Conservation (phyloP, 2,888 invertebrate genomes). For the Neoitamus cyanurus region DNA sequence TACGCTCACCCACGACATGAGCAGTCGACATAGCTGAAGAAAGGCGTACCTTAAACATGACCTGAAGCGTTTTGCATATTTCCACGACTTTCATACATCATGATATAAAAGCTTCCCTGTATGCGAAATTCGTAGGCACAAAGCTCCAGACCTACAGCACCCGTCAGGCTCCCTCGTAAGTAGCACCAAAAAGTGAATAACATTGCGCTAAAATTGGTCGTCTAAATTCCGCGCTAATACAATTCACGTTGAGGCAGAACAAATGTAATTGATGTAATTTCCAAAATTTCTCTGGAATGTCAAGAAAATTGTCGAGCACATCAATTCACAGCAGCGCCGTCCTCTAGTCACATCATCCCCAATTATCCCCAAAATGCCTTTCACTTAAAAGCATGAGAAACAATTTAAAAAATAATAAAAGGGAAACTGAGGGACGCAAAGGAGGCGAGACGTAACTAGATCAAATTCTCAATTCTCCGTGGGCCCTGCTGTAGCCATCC, state of each 20-base stretch:
- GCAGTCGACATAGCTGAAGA: not conserved
- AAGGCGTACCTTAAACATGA: not conserved
- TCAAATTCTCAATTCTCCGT: slow-evolving; percentile 30
- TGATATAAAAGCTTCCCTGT: not conserved
- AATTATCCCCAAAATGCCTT: slow-evolving; percentile 43
- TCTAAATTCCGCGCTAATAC: not conserved
- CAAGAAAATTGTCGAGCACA: slow-evolving; percentile 7
- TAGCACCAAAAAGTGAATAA: not conserved
- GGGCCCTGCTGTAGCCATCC: not conserved
- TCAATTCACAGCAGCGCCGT: not conserved
- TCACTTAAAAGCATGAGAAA: slow-evolving; percentile 37
- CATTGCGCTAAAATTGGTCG: not conserved
- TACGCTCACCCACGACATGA: not conserved
- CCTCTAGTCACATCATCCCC: slow-evolving; percentile 36
- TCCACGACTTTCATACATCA: not conserved
- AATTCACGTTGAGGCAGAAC: not conserved
- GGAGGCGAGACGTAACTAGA: slow-evolving; percentile 21
- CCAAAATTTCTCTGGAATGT: not conserved
- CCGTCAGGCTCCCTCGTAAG: not conserved
- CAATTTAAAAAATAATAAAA: slow-evolving; percentile 45
- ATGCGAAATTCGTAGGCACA: not conserved
- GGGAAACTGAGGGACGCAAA: not conserved
- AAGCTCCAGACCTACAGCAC: not conserved
- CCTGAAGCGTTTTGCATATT: not conserved
- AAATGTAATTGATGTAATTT: slow-evolving; percentile 20